phyloP scores from a whole-genome alignment of 1,140 invertebrate species.

The Drosophila lacteicornis region DNA sequence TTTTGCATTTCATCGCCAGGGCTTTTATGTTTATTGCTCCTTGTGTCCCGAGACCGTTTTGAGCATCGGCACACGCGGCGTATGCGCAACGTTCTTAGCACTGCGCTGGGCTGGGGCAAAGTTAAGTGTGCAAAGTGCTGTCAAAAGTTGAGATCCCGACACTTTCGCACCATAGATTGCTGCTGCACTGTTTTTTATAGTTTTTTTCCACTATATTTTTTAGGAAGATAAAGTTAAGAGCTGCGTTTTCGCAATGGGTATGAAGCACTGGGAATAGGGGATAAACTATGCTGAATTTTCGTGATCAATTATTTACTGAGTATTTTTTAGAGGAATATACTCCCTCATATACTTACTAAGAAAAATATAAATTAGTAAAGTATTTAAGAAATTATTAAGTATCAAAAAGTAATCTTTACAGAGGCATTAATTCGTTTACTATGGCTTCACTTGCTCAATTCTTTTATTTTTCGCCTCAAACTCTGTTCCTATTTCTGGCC shows the following conservation, averaged over 20 bases:
- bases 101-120: conserved; percentile 17
- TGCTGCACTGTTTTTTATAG: conserved; percentile 6
- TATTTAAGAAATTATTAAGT: not conserved
- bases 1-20: conserved; percentile 73
- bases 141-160: conserved; percentile 54
- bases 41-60: conserved; percentile 23
- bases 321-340: not conserved
- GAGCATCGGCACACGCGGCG: conserved; percentile 26
- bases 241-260: not conserved
- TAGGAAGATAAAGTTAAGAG: conserved; percentile 5
- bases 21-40: conserved; percentile 69
- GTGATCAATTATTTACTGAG: no score
- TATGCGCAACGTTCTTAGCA: conserved; percentile 36
- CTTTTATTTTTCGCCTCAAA: not conserved
- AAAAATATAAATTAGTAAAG: not conserved
- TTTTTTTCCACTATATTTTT: not conserved
- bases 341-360: no score
- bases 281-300: not conserved
- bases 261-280: no score
- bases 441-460: not conserved
- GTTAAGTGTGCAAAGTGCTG: conserved; percentile 60
- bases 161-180: conserved; percentile 31
- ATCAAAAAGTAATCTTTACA: not conserved
- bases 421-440: not conserved
- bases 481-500: not conserved